A percentile compares a stretch with the other conserved stretches of the same genome.
Evolutionary conservation across 1,140 invertebrate species (phyloP).

Genomic region (Maconellicoccus hirsutus): DNA sequence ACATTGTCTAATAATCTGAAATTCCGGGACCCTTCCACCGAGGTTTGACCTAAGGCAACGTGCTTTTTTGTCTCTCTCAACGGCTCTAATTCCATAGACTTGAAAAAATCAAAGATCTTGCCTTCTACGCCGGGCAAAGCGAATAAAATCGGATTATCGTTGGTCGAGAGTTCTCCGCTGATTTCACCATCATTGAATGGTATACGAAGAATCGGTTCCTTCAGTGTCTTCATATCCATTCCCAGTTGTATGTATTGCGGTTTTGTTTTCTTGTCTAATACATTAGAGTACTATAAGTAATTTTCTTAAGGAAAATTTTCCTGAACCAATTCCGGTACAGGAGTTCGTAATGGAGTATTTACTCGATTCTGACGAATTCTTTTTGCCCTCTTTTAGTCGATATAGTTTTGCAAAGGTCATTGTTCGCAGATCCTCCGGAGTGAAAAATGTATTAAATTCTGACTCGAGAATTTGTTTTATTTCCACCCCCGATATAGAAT

Average conservation of each 20-base stretch:
- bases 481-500: not conserved
- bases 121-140: not conserved
- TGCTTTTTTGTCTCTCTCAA: no score
- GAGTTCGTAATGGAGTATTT: not conserved
- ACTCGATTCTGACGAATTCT: not conserved
- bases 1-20: no score
- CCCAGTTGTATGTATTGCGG: no score
- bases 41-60: no score
- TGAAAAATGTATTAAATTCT: not conserved
- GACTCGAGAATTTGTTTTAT: not conserved
- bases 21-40: no score
- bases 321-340: no score
- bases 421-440: not conserved
- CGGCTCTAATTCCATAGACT: no score
- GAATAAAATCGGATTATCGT: not conserved
- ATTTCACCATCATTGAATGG: not conserved
- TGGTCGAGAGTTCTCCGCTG: not conserved
- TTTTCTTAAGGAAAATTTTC: no score
- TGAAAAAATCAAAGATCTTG: no score
- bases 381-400: not conserved
- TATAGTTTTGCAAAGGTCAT: not conserved
- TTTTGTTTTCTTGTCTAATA: no score
- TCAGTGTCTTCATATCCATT: not conserved
- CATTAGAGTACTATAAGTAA: no score
- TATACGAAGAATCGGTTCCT: not conserved